Base-by-base conservation (phyloP, 2,797 vertebrate genomes). In the Enteromius trimaculatus region DNA sequence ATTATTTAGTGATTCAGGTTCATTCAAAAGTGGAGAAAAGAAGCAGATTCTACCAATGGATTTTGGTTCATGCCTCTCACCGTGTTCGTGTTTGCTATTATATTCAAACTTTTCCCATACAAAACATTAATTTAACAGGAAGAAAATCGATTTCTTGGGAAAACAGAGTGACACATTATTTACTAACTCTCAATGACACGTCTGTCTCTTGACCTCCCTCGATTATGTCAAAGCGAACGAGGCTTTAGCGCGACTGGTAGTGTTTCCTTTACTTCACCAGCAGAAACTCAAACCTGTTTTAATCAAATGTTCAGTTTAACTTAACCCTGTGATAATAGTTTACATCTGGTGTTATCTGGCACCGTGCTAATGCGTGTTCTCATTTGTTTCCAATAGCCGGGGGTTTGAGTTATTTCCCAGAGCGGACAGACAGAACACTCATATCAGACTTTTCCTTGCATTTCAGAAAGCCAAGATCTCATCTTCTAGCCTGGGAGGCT, bases 301-400 rank as follows among this genome's bases (percentile, higher is more conserved):
- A 90, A 93, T 93, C 90, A 89, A 88, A 68, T 87, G 84, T 90
- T 88, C 89, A 89, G 91, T 90, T 83, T 58, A 64, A 90, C 89
- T 85, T 84, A 66, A 2, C 78, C 84, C 85, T 86, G 79, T 65
- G 80, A 89, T 90, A 92, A 93, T 90, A 83, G 81, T 88, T 93
- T 91, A 88, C 89, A 91, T 92, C 90, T 91, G 92, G 86, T 86
- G 70, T 79, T 65, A 65, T 80, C 70, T 80, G 77, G 66, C 75
- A 66, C 66, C 37, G 34, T 65, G 84, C 80, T 90, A 87, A 68
- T 87, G 75, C 71, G 81, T 82, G 74, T 70, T 83, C 65, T 83
- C 81, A 83, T 83, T 68, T 60, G 39, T 72, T 79, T 76, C 68
- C 34, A 47, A 79, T 34, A 81, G 51, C 72, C 47, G 60, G 80